These are phyloP conservation scores for Andrena camellia DNA, from an alignment of 2,888 invertebrate genomes.

Conservation along the genomic window DNA sequence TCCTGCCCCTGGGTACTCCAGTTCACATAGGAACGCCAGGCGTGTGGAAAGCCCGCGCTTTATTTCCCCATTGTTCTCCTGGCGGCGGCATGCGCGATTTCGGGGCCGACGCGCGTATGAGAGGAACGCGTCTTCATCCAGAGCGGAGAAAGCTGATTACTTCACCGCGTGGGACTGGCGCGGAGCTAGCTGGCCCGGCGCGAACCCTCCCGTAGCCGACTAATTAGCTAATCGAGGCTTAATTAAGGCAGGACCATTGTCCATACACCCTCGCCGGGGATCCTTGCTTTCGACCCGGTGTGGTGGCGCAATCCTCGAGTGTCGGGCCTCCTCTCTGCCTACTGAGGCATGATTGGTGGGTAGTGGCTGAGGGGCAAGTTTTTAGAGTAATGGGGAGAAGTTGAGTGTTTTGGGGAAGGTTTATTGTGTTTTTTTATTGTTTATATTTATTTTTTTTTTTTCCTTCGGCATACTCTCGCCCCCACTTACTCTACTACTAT, in stretches of 20 bases:
- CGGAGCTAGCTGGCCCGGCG: slow-evolving; percentile 27
- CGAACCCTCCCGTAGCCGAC: slow-evolving; percentile 65
- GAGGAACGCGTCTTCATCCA: slow-evolving; percentile 50
- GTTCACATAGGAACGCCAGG: slow-evolving; percentile 76
- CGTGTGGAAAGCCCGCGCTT: slow-evolving; percentile 79
- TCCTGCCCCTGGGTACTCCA: slow-evolving; percentile 50
- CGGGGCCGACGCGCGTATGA: slow-evolving; percentile 60
- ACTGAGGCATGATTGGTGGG: background rate
- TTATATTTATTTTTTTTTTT: too few species aligned
- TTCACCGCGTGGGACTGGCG: slow-evolving; percentile 81
- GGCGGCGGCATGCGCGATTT: slow-evolving; percentile 62
- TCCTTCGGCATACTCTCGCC: too few species aligned
- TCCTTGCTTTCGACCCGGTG: background rate
- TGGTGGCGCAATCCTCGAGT: slow-evolving; percentile 7
- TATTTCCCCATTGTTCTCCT: slow-evolving; percentile 76
- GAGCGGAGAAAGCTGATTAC: slow-evolving; percentile 81
- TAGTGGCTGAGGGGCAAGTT: background rate
- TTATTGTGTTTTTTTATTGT: too few species aligned
- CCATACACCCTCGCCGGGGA: slow-evolving; percentile 37
- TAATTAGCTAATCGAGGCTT: slow-evolving; percentile 81
- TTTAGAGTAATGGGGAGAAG: background rate
- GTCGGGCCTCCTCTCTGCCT: background rate
- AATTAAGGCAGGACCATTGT: slow-evolving; percentile 75
- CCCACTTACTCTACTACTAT: too few species aligned
- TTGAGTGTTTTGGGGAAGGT: too few species aligned